Conservation (phyloP, 2,888 invertebrate genomes). For the Cheilosia vernalis region DNA sequence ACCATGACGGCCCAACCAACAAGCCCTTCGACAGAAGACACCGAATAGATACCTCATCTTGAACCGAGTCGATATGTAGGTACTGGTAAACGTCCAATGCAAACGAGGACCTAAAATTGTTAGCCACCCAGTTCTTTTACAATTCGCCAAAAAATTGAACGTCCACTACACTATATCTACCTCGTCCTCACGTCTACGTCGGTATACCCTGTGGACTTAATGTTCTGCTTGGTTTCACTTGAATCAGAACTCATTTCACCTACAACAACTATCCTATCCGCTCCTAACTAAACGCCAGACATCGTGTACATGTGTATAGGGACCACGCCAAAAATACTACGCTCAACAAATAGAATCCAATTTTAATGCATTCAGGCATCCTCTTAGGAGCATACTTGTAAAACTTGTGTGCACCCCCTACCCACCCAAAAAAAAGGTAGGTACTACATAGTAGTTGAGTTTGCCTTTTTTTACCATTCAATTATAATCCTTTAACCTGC, state of each 20-base stretch:
- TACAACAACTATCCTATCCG: neutral
- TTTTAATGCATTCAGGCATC: constrained; percentile 68
- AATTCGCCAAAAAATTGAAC: constrained; percentile 4
- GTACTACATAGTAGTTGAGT: constrained; percentile 2
- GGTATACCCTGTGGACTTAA: constrained; percentile 9
- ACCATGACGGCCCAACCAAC: too few species aligned
- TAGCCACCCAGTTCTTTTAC: constrained; percentile 13
- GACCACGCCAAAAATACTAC: constrained; percentile 44
- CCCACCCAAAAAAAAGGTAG: constrained; percentile 15
- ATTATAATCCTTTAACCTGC: constrained; percentile 73
- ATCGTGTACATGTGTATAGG: constrained; percentile 10
- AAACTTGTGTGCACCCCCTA: constrained; percentile 37
- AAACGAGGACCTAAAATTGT: neutral
- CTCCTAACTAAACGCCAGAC: neutral
- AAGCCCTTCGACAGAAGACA: too few species aligned
- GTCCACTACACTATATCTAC: constrained; percentile 1
- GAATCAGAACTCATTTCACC: constrained; percentile 48
- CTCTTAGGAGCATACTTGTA: constrained; percentile 47
- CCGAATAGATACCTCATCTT: too few species aligned
- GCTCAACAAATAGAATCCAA: constrained; percentile 66
- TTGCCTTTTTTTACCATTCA: constrained; percentile 68
- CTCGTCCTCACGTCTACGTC: neutral
- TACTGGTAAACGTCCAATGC: too few species aligned
- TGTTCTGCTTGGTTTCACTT: constrained; percentile 49
- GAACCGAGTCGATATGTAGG: too few species aligned